Percentiles rank a stretch among this genome's conserved stretches.
Evolutionary conservation across 2,113 vertebrate genomes (phyloP).

Genomic region (Myrmophylax atrothorax): DNA sequence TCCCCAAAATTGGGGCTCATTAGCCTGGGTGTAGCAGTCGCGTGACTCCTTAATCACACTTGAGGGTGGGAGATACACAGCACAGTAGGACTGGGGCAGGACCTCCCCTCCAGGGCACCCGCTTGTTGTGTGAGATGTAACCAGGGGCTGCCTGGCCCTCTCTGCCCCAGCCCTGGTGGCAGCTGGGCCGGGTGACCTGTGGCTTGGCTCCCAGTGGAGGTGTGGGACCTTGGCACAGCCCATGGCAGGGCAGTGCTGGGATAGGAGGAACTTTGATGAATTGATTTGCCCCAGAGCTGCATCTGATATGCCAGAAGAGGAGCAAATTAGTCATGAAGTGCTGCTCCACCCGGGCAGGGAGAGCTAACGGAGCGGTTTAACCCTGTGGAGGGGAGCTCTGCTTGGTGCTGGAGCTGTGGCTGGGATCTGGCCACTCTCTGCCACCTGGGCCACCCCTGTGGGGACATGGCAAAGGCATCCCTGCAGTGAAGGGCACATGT

Average conservation of each 20-base stretch:
- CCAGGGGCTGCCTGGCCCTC: neutral
- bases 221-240: rapidly evolving
- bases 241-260: neutral
- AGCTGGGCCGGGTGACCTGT: rapidly evolving
- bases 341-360: neutral
- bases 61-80: neutral
- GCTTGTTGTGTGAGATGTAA: rapidly evolving
- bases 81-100: neutral
- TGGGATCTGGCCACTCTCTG: neutral
- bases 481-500: rapidly evolving
- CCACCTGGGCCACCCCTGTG: neutral
- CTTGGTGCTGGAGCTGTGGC: neutral
- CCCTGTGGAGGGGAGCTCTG: neutral
- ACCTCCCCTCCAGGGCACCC: neutral
- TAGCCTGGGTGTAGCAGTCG: neutral
- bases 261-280: neutral
- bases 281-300: neutral
- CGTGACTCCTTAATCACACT: neutral
- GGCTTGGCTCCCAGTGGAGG: neutral
- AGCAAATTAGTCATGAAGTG: neutral
- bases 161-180: neutral
- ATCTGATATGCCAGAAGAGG: neutral
- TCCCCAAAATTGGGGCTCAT: neutral
- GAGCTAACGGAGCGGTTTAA: neutral
- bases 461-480: rapidly evolving